Evolutionary conservation across 2,113 vertebrate genomes (phyloP).

Genomic region (Merops nubicus): DNA sequence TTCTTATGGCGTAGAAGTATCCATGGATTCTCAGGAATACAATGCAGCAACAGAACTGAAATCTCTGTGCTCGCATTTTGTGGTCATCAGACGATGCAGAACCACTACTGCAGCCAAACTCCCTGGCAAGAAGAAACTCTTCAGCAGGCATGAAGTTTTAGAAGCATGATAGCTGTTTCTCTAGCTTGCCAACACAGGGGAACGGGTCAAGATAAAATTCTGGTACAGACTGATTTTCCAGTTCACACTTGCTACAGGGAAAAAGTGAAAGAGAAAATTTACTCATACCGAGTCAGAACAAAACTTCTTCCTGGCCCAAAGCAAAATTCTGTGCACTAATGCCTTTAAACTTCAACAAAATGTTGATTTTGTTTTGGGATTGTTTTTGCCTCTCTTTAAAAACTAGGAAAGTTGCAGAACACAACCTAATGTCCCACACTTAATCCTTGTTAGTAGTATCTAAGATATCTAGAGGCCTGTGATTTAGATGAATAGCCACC

Average conservation of each 20-base stretch:
- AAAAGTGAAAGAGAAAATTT: neutral
- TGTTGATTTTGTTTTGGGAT: too few relatives aligned
- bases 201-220: neutral
- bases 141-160: neutral
- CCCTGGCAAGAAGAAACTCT: neutral
- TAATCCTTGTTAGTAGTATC: too few relatives aligned
- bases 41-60: neutral
- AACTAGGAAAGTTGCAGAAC: too few relatives aligned
- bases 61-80: neutral
- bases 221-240: neutral
- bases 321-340: neutral
- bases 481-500: too few relatives aligned
- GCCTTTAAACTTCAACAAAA: neutral
- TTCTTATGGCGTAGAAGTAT: neutral
- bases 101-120: neutral
- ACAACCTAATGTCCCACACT: too few relatives aligned
- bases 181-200: fast-evolving
- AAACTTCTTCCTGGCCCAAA: neutral
- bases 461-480: too few relatives aligned
- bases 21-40: neutral
- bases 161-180: neutral
- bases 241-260: neutral
- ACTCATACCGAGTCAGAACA: neutral
- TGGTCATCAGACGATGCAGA: neutral
- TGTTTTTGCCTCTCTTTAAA: too few relatives aligned